Evolutionary conservation across 1,140 invertebrate genomes (phyloP).

Genomic region (Calosoma granatense): DNA sequence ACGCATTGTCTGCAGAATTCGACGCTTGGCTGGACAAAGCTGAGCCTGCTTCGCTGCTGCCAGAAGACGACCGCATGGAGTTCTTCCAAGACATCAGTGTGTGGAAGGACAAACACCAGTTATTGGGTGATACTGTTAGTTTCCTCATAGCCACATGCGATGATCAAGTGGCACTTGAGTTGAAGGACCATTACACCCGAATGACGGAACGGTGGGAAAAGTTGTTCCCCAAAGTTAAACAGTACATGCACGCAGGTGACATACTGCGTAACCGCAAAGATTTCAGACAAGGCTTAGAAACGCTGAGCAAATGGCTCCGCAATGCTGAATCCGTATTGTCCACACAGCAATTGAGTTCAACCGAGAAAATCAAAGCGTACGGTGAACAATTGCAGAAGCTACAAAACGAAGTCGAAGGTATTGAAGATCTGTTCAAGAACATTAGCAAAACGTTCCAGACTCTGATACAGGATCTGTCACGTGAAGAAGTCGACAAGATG

Average conservation of each 20-base stretch:
- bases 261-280: slow-evolving; percentile 71
- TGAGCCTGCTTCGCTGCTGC: slow-evolving; percentile 59
- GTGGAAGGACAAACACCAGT: slow-evolving; percentile 80
- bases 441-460: slow-evolving; percentile 84
- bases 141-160: slow-evolving; percentile 82
- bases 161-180: slow-evolving; percentile 61
- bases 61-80: slow-evolving; percentile 78
- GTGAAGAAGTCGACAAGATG: slow-evolving; percentile 83
- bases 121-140: slow-evolving; percentile 72
- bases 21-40: slow-evolving; percentile 71
- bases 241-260: slow-evolving; percentile 81
- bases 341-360: slow-evolving; percentile 57
- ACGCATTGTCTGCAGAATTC: slow-evolving; percentile 58
- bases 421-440: slow-evolving; percentile 82
- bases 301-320: slow-evolving; percentile 67
- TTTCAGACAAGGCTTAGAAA: slow-evolving; percentile 64
- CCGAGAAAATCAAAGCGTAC: slow-evolving; percentile 66
- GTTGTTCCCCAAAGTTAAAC: slow-evolving; percentile 70
- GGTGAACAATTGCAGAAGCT: slow-evolving; percentile 68
- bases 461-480: slow-evolving; percentile 78
- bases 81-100: slow-evolving; percentile 82
- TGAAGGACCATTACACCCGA: slow-evolving; percentile 61
- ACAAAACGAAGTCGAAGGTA: slow-evolving; percentile 70
- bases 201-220: slow-evolving; percentile 71
- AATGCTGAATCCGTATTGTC: slow-evolving; percentile 61